Conservation (phyloP, 1,140 invertebrate species). For the Drosophila melanica region DNA sequence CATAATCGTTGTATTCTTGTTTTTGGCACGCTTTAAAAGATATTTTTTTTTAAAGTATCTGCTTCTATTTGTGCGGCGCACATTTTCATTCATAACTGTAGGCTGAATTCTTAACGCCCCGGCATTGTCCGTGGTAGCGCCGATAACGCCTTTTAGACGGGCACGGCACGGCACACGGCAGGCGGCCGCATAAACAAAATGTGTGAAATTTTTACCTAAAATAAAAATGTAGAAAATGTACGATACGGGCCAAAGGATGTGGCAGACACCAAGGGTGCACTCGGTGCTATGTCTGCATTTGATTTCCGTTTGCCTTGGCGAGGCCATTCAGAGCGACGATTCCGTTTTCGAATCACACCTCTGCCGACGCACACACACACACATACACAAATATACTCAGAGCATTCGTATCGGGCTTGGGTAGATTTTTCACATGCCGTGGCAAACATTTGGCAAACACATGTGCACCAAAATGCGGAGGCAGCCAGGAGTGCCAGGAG, state of each 20-base stretch:
- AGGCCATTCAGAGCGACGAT: conserved; percentile 29
- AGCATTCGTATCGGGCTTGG: conserved; percentile 36
- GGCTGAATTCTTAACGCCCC: conserved; percentile 27
- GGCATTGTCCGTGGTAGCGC: conserved; percentile 42
- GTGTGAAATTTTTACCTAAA: conserved; percentile 80
- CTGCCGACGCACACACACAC: conserved; percentile 53
- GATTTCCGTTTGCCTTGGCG: conserved; percentile 67
- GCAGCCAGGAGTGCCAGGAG: conserved; percentile 33
- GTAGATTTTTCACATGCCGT: conserved; percentile 79
- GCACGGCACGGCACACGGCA: conserved; percentile 57
- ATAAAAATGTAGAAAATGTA: conserved; percentile 72
- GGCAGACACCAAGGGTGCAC: conserved; percentile 10
- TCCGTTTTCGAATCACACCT: conserved; percentile 54
- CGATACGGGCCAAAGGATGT: conserved; percentile 29
- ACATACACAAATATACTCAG: conserved; percentile 10
- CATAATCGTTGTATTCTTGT: background rate
- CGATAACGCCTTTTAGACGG: conserved; percentile 47
- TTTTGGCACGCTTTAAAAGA: conserved; percentile 19
- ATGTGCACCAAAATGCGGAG: conserved; percentile 59
- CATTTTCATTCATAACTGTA: conserved; percentile 47
- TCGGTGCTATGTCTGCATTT: conserved; percentile 69
- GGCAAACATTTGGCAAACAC: conserved; percentile 81
- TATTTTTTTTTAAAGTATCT: conserved; percentile 19
- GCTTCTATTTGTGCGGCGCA: background rate
- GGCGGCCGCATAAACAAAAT: conserved; percentile 71